Evolutionary conservation across 2,113 vertebrate genomes (phyloP).

Genomic region (Uropsilus gracilis): DNA sequence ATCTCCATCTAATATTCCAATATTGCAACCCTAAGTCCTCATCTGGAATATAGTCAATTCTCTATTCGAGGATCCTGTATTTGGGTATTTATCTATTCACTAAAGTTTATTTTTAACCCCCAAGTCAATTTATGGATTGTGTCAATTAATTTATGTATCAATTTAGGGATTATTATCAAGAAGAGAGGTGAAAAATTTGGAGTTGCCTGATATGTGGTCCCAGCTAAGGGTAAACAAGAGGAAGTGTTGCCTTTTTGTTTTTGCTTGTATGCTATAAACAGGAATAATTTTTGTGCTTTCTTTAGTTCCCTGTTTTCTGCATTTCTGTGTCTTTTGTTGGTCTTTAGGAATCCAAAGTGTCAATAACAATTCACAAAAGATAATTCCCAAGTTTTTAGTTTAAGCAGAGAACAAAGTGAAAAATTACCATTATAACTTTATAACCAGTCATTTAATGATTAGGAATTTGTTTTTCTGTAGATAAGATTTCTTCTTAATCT

Average conservation of each 20-base stretch:
- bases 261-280: neutral
- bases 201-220: neutral
- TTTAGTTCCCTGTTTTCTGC: neutral
- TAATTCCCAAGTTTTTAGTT: neutral
- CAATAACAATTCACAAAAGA: conserved; percentile 34
- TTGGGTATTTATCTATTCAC: neutral
- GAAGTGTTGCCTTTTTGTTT: neutral
- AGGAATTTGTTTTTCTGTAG: conserved; percentile 49
- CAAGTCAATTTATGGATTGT: no score
- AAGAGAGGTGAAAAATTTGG: neutral
- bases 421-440: neutral
- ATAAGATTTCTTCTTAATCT: conserved; percentile 32
- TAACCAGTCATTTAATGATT: neutral
- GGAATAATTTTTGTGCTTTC: neutral
- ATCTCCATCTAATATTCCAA: neutral
- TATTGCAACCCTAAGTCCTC: neutral
- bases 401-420: conserved; percentile 58
- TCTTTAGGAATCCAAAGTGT: conserved; percentile 55
- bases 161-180: neutral
- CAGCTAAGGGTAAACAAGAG: neutral
- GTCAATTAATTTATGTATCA: neutral
- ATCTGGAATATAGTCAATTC: neutral
- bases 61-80: neutral
- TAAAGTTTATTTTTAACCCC: conserved; percentile 14
- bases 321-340: conserved; percentile 8